Evolutionary conservation across 2,113 vertebrate species (phyloP), one percentile per base, ranked within the genome.

Genomic region (Xerus inauris): DNA sequence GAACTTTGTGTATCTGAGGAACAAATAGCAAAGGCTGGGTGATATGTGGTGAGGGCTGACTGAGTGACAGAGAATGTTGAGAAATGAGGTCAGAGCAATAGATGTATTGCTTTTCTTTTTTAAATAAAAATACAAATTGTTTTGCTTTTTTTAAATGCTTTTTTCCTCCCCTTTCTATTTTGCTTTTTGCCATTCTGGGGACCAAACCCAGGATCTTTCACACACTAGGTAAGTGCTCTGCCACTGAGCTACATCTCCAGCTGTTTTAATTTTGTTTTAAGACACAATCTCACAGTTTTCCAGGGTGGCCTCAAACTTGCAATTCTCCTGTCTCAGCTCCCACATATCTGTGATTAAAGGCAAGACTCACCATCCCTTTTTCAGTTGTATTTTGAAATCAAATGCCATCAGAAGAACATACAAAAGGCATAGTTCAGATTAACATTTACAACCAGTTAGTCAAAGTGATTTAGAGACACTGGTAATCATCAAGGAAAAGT

Each of bases 41-140:
- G 19, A 57, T 57, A 57, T 57, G 54, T 57, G 54, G 75, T 6
- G 42, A 5, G 28, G 35, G 42, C 4, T 28, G 10, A 89, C 5
- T 32, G 42, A 92, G 80, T 75, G n/a, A 54, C 8, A 91, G 22
- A 71, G 26, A 84, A 79, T 8, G 9, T 10, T 45, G 59, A 79
- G 20, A 84, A 62, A 85, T 20, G 8, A 93, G 45, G 30, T 72
- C 6, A 62, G 32, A 85, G 65, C 35, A 54, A 64, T 5, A 75
- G 47, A 28, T 69, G 22, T 7, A 28, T 7, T 54, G 30, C 4
- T 22, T 54, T 45, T 83, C 13, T 49, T 35, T n/a, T 57, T 57
- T 19, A 7, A 69, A 87, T 67, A 80, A 89, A 72, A 96, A 75
- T n/a, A 94, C 8, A 62, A 28, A 65, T 81, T 89, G 73, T 80